Evolutionary conservation across 2,797 vertebrate genomes (phyloP).

Genomic region (Tiaroga cobitis): DNA sequence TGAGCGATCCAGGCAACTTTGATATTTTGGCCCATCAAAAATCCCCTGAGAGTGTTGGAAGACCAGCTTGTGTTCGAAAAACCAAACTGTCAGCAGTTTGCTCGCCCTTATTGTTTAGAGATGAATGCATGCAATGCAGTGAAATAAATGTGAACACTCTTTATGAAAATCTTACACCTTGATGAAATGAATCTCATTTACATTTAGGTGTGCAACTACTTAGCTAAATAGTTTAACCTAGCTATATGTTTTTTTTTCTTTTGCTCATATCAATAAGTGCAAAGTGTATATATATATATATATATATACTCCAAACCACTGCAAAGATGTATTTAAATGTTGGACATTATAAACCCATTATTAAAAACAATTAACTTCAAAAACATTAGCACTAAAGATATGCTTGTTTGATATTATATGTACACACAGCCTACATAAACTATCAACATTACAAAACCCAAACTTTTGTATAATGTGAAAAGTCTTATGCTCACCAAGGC

Average conservation of each 20-base stretch:
- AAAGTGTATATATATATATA: too few relatives aligned
- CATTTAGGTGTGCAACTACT: not conserved
- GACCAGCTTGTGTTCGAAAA: not conserved
- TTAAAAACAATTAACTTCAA: not conserved
- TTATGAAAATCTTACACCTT: not conserved
- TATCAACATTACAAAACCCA: too few relatives aligned
- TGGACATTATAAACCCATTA: not conserved
- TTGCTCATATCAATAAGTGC: not conserved
- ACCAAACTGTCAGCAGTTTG: not conserved
- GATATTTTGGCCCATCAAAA: not conserved
- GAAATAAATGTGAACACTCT: not conserved
- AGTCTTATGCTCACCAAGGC: not conserved
- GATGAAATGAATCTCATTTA: not conserved
- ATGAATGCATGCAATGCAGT: not conserved
- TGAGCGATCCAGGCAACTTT: slow-evolving; percentile 67
- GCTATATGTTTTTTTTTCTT: too few relatives aligned
- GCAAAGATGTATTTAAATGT: not conserved
- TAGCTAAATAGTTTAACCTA: not conserved
- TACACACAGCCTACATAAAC: not conserved
- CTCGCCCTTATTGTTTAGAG: not conserved
- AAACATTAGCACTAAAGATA: too few relatives aligned
- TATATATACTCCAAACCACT: too few relatives aligned
- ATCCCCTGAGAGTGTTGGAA: not conserved
- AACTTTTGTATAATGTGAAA: not conserved
- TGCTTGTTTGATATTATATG: too few relatives aligned